Evolutionary conservation across 53 echinoderm and acorn worm genomes (phyloP), one percentile per base, ranked within the genome.

Genomic region (Holothuria leucospilota): DNA sequence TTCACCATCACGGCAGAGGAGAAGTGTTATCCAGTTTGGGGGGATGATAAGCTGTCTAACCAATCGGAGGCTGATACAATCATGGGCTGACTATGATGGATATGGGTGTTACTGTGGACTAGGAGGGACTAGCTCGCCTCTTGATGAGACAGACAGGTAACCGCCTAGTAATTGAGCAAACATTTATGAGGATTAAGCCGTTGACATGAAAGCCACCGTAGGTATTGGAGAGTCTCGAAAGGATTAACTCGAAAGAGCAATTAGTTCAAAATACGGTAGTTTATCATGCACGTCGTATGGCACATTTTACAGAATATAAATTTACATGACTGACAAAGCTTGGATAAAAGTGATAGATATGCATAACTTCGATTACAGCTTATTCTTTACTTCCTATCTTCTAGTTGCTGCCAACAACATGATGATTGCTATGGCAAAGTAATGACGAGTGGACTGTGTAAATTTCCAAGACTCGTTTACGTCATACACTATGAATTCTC

Each of bases 41-140:
- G 56, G 85, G 59, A 93, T 93, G 93, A 88, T 93, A 5, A 58
- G 81, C 11, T 93, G 93, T 71, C 67, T 78, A 18, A 91, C 88
- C 0, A 88, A 84, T 4, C 85, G 56, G 1, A 80, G 85, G 13
- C 67, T 78, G 53, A 62, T 91, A 41, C 23, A 29, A 29, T 85
- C 92, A 2, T 86, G 82, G 68, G 34, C 28, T 13, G 93, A 93
- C 5, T 93, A 93, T 21, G 88, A 93, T 53, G 93, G 93, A 59
- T 93, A 93, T 30, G 93, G 93, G 0, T 93, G 93, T 27, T 93
- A 85, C 68, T 93, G 93, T 63, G 93, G 93, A 5, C 29, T 82
- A 5, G 93, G 93, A 40, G 92, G 93, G 46, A 39, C 41, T 20
- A 90, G 93, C 2, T 74, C 85, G 12, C 88, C 93, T 10, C 52